Conservation (phyloP, 2,888 invertebrate species). For the Lasioglossum calceatum region DNA sequence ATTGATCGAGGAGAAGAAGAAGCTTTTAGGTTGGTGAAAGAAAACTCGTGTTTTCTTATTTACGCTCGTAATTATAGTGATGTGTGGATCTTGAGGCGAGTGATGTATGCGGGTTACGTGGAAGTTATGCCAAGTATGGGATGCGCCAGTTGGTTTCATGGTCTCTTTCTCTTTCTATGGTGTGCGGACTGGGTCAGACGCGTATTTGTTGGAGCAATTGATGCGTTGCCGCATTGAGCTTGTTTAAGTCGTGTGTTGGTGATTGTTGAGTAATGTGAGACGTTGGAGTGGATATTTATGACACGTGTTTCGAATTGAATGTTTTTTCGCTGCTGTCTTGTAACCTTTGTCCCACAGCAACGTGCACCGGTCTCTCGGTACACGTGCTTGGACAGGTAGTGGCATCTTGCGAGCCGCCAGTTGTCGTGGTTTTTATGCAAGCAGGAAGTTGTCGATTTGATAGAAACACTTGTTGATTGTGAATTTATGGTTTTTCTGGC, state of each 20-base stretch:
- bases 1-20: not conserved
- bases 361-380: slow-evolving; percentile 19
- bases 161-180: not conserved
- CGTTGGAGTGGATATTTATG: not conserved
- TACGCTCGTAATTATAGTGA: not conserved
- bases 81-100: not conserved
- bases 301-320: not conserved
- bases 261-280: not conserved
- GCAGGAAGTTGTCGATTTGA: not conserved
- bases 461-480: not conserved
- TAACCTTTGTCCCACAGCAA: not conserved
- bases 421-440: not conserved
- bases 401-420: slow-evolving; percentile 56
- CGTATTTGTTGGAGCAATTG: slow-evolving; percentile 2
- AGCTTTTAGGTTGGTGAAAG: slow-evolving; percentile 43
- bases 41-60: not conserved
- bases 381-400: slow-evolving; percentile 59
- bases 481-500: not conserved
- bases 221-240: not conserved
- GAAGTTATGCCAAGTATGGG: not conserved
- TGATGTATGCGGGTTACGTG: not conserved
- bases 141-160: not conserved
- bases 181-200: not conserved
- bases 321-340: not conserved
- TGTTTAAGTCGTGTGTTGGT: not conserved